Evolutionary conservation across 2,797 vertebrate species (phyloP), one percentile per base, ranked within the genome.

Genomic region (Todus mexicanus): DNA sequence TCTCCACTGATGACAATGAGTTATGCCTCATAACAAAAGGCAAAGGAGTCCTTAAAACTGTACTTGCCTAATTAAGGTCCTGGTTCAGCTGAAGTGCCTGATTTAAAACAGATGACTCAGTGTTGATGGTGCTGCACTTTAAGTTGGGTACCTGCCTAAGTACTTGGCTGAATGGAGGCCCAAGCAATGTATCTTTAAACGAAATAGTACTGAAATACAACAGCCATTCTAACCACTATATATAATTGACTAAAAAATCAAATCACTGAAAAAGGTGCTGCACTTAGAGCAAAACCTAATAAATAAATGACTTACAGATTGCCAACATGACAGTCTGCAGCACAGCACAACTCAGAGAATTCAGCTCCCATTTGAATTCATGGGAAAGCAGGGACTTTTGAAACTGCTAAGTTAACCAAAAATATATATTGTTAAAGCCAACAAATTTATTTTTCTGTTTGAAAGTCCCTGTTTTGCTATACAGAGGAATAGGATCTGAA

Each of bases 391-490:
- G 95, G 96, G 96, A 94, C 76, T 73, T 94, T 61, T 85, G 92
- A 95, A 96, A 93, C 92, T 95, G 94, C 93, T 95, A 95, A 83
- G 82, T 95, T 95, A 96, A 95, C 91, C 64, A 95, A 95, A 95
- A 96, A 95, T 95, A 96, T 88, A 95, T 95, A 94, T 94, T 87
- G 95, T 93, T 96, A 95, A 96, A 95, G 93, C 91, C 87, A 94
- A 92, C 60, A 48, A 95, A 94, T 96, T 95, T 95, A 95, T 96
- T 96, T 92, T 95, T 81, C 92, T 89, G 29, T 60, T 92, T 93
- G 81, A 90, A 94, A 93, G 69, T 94, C 96, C 90, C 93, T 92
- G 89, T 84, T 95, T 96, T 94, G 91, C 92, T 92, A 79, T 96
- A 95, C 87, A 73, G 89, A 92, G 63, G 93, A 92, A 96, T 86